phyloP scores from a whole-genome alignment of 64 coral and sea anemone genomes.

The Acropora tenuis region DNA sequence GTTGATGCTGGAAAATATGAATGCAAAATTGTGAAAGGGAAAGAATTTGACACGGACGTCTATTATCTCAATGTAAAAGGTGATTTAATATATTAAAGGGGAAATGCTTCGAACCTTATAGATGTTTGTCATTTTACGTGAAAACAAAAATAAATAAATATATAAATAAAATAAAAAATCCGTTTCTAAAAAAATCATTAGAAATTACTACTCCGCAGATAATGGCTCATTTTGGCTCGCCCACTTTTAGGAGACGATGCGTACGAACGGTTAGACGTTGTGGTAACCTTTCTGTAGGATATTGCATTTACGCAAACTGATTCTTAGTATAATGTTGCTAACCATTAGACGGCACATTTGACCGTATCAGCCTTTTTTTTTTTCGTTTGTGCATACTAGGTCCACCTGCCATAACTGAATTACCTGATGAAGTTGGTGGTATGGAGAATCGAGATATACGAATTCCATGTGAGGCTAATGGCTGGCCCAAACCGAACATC shows the following conservation, averaged over 20 bases:
- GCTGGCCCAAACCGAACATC: constrained; percentile 1
- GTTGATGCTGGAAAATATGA: constrained; percentile 3
- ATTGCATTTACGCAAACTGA: not conserved
- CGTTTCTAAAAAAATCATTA: no score
- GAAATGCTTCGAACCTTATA: not conserved
- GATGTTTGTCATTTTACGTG: not conserved
- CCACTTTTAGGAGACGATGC: no score
- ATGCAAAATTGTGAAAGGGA: not conserved
- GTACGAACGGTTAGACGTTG: no score
- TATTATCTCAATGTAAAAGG: not conserved
- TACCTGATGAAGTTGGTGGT: not conserved
- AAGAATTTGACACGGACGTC: not conserved
- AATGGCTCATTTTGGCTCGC: no score
- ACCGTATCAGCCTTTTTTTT: not conserved
- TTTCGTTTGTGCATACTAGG: not conserved
- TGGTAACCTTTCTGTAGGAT: not conserved
- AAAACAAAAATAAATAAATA: no score
- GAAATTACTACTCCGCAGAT: no score
- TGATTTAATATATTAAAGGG: not conserved
- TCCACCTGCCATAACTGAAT: not conserved
- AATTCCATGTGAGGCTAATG: not conserved
- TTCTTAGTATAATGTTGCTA: no score
- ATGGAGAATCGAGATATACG: not conserved
- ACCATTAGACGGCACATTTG: not conserved
- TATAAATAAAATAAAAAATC: no score